Evolutionary conservation across 1,140 invertebrate genomes (phyloP).

Genomic region (Grapholita molesta): DNA sequence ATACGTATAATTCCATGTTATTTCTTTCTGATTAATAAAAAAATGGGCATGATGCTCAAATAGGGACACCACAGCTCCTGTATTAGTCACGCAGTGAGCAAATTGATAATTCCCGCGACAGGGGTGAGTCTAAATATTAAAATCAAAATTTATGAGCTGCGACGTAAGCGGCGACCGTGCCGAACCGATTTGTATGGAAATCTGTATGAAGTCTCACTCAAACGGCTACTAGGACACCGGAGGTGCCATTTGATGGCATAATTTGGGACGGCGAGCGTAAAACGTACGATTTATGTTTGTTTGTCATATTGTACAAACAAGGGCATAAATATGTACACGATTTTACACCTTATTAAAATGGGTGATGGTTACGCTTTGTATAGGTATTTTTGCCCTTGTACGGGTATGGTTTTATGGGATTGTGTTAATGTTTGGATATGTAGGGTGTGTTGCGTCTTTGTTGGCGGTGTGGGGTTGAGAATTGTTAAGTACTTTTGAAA

Average conservation of each 20-base stretch:
- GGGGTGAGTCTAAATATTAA: conserved; percentile 59
- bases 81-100: conserved; percentile 32
- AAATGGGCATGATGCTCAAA: conserved; percentile 22
- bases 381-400: too few relatives aligned
- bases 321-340: too few relatives aligned
- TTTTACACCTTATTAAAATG: too few relatives aligned
- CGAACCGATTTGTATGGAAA: conserved; percentile 68
- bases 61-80: not conserved
- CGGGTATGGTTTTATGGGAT: conserved; percentile 44
- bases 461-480: not conserved
- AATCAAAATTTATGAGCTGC: conserved; percentile 73
- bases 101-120: conserved; percentile 29
- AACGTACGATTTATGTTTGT: conserved; percentile 67
- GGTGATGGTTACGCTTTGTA: too few relatives aligned
- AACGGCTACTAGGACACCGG: conserved; percentile 40
- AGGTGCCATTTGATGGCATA: conserved; percentile 70
- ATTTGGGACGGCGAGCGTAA: conserved; percentile 69
- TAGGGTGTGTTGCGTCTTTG: not conserved
- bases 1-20: too few relatives aligned
- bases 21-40: too few relatives aligned
- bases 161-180: conserved; percentile 43
- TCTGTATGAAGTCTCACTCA: conserved; percentile 44
- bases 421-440: conserved; percentile 29
- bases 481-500: not conserved
- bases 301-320: conserved; percentile 69